Evolutionary conservation across 2,113 vertebrate species (phyloP).

Genomic region (Caretta caretta): DNA sequence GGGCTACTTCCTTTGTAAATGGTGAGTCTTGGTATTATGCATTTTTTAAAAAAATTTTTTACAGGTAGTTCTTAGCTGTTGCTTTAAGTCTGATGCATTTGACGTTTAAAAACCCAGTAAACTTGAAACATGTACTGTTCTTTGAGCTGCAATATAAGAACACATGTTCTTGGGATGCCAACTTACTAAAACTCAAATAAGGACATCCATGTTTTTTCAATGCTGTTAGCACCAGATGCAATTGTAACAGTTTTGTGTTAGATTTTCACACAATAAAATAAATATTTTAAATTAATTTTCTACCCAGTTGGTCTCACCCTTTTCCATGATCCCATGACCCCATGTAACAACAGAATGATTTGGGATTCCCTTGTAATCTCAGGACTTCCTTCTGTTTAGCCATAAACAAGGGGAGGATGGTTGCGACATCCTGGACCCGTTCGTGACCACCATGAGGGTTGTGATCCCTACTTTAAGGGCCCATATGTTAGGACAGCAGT

Average conservation of each 20-base stretch:
- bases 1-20: neutral
- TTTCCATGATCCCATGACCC: neutral
- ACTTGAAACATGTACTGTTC: neutral
- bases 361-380: neutral
- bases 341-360: neutral
- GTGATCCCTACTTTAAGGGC: neutral
- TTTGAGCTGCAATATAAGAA: neutral
- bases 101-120: neutral
- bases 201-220: neutral
- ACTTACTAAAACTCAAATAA: accelerated
- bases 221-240: neutral
- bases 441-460: neutral
- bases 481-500: neutral
- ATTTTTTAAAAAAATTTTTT: neutral
- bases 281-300: constrained; percentile 18
- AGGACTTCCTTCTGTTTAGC: neutral
- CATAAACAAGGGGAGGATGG: neutral
- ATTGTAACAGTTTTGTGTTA: neutral
- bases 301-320: neutral
- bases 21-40: neutral
- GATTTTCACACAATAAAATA: constrained; percentile 24
- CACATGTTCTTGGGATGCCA: neutral
- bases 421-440: neutral
- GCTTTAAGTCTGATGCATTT: neutral
- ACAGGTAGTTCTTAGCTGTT: neutral